Base-by-base conservation (phyloP, 2,797 vertebrate genomes). In the Gallinago stenura region DNA sequence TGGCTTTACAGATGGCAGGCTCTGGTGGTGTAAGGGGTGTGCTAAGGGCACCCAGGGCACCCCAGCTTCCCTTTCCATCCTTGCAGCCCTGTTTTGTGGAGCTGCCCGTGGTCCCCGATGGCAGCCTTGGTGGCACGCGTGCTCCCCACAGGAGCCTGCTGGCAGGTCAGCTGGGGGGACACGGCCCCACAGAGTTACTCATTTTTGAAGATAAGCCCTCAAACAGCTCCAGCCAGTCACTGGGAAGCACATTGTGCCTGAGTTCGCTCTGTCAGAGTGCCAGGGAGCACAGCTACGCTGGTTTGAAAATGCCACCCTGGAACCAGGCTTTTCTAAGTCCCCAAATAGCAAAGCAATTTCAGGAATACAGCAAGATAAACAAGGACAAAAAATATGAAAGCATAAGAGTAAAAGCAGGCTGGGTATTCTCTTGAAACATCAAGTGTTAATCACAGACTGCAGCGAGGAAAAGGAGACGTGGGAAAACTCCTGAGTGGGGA, bases 311-410 rank as follows among this genome's bases (percentile, higher is more conserved):
- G 70, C 51, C 51, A 75, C 20, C n/a, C n/a, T 17, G 48, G 75
- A 85, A 70, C 19, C 16, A 72, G 41, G 56, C 54, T 81, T 95
- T 95, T 83, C n/a, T 53, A 77, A 82, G 51, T 96, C 93, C 89
- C 87, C 70, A 95, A 94, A 91, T 30, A 93, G 39, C 89, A 97
- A 95, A 95, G 85, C 85, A 95, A 94, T 96, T 96, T 95, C 66
- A 93, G 88, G 58, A 89, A 90, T 82, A 76, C 21, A 82, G 58
- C 25, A 82, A 88, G 90, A 95, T 84, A 96, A 95, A 86, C 57
- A 89, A 81, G 65, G 51, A 95, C 62, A 76, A 90, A 92, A 96
- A 96, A 82, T 88, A 93, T 21, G 66, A 95, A 91, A 93, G 83
- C 56, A 77, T 60, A 96, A 81, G 31, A 65, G 35, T 83, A 93